Conservation (phyloP, 2,797 vertebrate genomes). For the Sebastes kiyomatsui region DNA sequence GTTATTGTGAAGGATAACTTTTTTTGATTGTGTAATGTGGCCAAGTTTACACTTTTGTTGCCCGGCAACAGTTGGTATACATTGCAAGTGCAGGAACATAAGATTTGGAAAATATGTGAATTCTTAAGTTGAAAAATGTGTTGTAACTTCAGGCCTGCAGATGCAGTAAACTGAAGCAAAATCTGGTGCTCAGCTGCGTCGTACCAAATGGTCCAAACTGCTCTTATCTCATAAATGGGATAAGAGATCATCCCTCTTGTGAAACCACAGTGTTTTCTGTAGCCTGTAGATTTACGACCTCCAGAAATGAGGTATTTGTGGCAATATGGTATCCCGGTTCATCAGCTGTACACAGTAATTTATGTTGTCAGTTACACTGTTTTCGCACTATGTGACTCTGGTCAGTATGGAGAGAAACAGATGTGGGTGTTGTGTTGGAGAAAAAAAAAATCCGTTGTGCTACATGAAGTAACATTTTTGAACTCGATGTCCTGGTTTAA, state of each 20-base stretch:
- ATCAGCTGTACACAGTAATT: constrained; percentile 59
- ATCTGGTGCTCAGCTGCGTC: not conserved
- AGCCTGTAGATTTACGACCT: constrained; percentile 31
- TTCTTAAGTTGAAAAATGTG: constrained; percentile 5
- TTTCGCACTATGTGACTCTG: constrained; percentile 24
- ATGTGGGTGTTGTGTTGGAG: constrained; percentile 32
- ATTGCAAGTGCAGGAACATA: not conserved
- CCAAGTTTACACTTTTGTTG: not conserved
- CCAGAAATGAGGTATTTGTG: constrained; percentile 53
- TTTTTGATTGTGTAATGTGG: not conserved
- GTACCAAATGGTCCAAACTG: not conserved
- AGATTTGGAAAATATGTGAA: not conserved
- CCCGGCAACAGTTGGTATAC: not conserved
- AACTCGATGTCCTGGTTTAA: not conserved
- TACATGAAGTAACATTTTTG: constrained; percentile 13
- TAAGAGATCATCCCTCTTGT: constrained; percentile 5
- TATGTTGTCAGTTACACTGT: constrained; percentile 29
- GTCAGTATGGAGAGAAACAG: constrained; percentile 49
- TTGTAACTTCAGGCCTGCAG: not conserved
- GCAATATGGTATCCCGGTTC: constrained; percentile 15
- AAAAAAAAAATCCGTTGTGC: constrained; percentile 6
- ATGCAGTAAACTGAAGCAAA: not conserved
- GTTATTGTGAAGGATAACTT: no score
- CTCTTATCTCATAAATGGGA: constrained; percentile 12
- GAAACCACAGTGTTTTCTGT: not conserved